phyloP scores from a whole-genome alignment of 2,888 invertebrate genomes.

The Drosophila meridionalis region DNA sequence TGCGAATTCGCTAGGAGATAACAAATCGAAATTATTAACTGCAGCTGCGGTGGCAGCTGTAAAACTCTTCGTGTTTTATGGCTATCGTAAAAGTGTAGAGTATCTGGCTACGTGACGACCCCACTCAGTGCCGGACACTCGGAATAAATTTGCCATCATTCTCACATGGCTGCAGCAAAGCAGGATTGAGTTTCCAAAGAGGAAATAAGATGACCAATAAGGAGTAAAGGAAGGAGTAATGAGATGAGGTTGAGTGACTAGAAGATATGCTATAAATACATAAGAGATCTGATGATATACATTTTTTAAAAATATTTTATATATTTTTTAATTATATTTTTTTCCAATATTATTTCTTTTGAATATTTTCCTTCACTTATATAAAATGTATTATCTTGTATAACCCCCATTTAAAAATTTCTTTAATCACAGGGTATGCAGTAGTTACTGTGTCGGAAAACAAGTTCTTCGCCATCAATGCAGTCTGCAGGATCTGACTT shows the following conservation, averaged over 20 bases:
- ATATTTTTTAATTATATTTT: too few relatives aligned
- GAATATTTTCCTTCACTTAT: too few relatives aligned
- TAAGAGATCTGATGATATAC: neutral
- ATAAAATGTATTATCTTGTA: neutral
- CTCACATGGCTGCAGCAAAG: constrained; percentile 25
- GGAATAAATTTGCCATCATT: constrained; percentile 43
- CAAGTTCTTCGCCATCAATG: constrained; percentile 20
- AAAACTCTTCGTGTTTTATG: constrained; percentile 34
- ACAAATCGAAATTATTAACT: constrained; percentile 72
- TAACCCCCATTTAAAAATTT: neutral
- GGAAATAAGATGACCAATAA: constrained; percentile 44
- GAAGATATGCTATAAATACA: neutral
- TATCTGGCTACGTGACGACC: constrained; percentile 44
- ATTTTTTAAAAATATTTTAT: too few relatives aligned
- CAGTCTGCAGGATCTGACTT: constrained; percentile 17
- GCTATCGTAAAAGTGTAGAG: constrained; percentile 45
- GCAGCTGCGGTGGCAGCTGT: constrained; percentile 59
- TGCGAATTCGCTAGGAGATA: constrained; percentile 20
- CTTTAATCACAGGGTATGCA: neutral
- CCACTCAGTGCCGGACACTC: constrained; percentile 6
- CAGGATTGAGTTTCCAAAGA: constrained; percentile 56
- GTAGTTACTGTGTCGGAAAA: neutral
- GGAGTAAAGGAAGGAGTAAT: neutral
- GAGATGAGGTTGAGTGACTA: neutral
- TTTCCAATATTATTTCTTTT: too few relatives aligned